Base-by-base conservation (phyloP, 2,888 invertebrate genomes). In the Tetranychus piercei region DNA sequence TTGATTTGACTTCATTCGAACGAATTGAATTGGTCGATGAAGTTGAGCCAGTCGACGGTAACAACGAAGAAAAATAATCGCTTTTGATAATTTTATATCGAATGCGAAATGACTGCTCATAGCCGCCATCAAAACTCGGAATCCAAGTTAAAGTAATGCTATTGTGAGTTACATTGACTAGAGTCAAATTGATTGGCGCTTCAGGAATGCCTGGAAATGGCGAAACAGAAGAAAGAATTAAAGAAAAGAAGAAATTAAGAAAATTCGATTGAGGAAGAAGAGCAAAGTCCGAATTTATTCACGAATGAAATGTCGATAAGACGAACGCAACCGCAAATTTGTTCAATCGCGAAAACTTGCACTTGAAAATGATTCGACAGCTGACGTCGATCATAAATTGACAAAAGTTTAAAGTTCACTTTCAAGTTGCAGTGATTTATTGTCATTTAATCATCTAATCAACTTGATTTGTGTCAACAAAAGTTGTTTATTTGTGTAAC, bases 101-200 rank as follows among this genome's bases (percentile, higher is more conserved):
- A 71, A 95, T 87, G 76, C 90, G 87, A 82, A 88, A 94, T 75
- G 88, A 88, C 4, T 93, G 90, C 72, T 86, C 86, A 76, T 92
- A 84, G 0, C 96, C 96, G 0, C 96, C 96, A 82, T 95, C 90
- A 81, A 96, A 96, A 0, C 94, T 94, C 0, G 93, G 91, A 22
- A 87, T 87, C 96, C 96, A 96, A 67, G 87, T 86, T 64, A 96
- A 83, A 0, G 90, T 82, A 6, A 92, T 90, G 0, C 90, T 87
- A 81, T 92, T 91, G 82, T 94, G 91, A 0, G 94, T 93, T 5
- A 90, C 88, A 82, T 95, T 95, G 67, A 89, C 84, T 72, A 92
- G 88, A 44, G 78, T 78, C 11, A 84, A 77, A 72, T 81, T 79
- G 71, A 80, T 80, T 1, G 84, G 84, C 1, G 82, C 78, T 78